These are phyloP conservation scores for Enteromius radiatus DNA, from an alignment of 2,797 vertebrate genomes.

Conservation along the genomic window DNA sequence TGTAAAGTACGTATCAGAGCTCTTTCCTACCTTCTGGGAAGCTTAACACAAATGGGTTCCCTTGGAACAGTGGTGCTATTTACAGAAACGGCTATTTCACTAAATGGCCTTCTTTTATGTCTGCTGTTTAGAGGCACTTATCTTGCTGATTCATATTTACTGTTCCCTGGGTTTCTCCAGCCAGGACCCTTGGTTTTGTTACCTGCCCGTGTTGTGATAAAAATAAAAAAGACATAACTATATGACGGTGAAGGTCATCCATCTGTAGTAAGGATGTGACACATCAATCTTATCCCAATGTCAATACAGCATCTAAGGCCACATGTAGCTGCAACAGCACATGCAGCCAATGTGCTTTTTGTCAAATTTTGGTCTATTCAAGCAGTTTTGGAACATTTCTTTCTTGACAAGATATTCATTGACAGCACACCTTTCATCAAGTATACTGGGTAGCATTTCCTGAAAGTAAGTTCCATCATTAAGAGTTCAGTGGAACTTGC, in stretches of 20 bases:
- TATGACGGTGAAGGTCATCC: neutral
- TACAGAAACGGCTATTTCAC: constrained; percentile 29
- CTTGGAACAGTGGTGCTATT: constrained; percentile 20
- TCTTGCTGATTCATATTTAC: constrained; percentile 27
- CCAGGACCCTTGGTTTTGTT: neutral
- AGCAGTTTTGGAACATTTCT: neutral
- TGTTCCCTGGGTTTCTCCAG: neutral
- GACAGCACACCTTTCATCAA: neutral
- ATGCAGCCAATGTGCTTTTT: neutral
- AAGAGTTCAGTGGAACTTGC: neutral
- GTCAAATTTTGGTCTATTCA: neutral
- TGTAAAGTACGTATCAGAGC: neutral
- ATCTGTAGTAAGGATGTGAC: neutral
- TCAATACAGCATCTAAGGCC: constrained; percentile 5
- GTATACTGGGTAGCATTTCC: neutral
- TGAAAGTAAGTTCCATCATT: neutral
- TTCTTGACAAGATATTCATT: neutral
- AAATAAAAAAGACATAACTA: neutral
- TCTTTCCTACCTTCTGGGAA: neutral
- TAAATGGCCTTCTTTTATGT: constrained; percentile 22
- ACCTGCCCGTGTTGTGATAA: neutral
- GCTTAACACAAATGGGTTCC: neutral
- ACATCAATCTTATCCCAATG: neutral
- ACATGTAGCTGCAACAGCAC: neutral
- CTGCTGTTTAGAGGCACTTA: constrained; percentile 21